phyloP scores from a whole-genome alignment of 2,113 vertebrate genomes.

The Nanorana parkeri region DNA sequence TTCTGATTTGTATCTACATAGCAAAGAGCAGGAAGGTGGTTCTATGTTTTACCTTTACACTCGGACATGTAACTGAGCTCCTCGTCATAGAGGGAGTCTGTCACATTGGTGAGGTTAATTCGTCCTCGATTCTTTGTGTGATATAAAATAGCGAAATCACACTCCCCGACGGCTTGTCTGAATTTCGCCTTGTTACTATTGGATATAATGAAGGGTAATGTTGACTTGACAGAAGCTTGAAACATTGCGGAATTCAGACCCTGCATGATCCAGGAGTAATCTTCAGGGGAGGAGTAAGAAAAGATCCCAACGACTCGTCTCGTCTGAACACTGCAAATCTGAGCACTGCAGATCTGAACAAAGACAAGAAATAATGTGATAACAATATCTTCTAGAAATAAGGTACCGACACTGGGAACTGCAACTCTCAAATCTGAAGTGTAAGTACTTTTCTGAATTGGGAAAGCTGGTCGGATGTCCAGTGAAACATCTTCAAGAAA shows the following conservation, averaged over 20 bases:
- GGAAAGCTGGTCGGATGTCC: too few species aligned
- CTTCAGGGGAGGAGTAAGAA: background rate
- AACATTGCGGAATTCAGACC: background rate
- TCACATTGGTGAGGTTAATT: constrained; percentile 38
- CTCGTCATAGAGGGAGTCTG: constrained; percentile 15
- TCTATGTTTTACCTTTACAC: background rate
- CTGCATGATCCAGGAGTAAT: background rate
- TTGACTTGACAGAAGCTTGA: background rate
- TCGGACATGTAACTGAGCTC: background rate
- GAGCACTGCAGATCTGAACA: background rate
- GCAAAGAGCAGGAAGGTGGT: too few species aligned
- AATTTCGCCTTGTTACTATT: background rate
- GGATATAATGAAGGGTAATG: background rate
- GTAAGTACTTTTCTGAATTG: too few species aligned
- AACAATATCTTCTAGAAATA: background rate
- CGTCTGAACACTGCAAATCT: too few species aligned
- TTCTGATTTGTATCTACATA: too few species aligned
- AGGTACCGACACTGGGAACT: too few species aligned
- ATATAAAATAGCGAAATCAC: constrained; percentile 20
- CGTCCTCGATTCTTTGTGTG: constrained; percentile 41
- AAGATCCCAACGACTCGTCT: constrained; percentile 21
- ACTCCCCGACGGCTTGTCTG: background rate
- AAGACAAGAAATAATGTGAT: too few species aligned
- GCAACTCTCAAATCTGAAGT: too few species aligned
- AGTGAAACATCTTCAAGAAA: too few species aligned